Base-by-base conservation (phyloP, 2,113 vertebrate species). In the Mionectes macconnelli region DNA sequence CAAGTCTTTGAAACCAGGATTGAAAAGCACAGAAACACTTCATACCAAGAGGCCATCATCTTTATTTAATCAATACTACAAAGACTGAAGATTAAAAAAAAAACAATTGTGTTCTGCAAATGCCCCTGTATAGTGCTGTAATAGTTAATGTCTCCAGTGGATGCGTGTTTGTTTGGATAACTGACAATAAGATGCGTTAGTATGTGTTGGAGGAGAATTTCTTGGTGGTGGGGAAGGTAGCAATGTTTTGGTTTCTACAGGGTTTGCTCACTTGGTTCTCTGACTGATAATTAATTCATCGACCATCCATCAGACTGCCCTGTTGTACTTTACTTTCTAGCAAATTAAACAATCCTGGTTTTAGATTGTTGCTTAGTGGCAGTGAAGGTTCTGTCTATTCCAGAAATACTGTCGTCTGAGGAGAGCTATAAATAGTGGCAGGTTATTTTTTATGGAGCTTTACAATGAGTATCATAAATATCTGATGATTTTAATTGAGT, bases 381-480 rank as follows among this genome's bases (percentile, higher is more conserved):
- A 75, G 86, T 39, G 60, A 35, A 89, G 44, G 55, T 84, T 93
- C 73, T 84, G 37, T 66, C 33, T 90, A 40, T 47, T 96, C 90
- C 83, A 81, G 83, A 95, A 69, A 83, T 53, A 39, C 28, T 88
- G 68, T 90, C 40, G 25, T 84, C 73, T 81, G 27, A 93, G 30
- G 55, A 93, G 57, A 95, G 39, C 49, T 90, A 83, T 73, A 73
- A 94, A 83, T 83, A 96, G 74, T 64, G 75, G 50, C 67, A 94
- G 37, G 31, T 57, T 80, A 82, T 90, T 93, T 94, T 28, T 77
- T 70, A 59, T 84, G 81, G 86, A 77, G 62, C 55, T 84, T 95
- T 93, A 93, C 75, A 95, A 88, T 86, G 37, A 85, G 73, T 88
- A 72, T 73, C 90, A 96, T 93, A 97, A 97, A 96, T 95, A 96